phyloP scores from a whole-genome alignment of 1,140 invertebrate genomes.

The Drosophila nikananu region DNA sequence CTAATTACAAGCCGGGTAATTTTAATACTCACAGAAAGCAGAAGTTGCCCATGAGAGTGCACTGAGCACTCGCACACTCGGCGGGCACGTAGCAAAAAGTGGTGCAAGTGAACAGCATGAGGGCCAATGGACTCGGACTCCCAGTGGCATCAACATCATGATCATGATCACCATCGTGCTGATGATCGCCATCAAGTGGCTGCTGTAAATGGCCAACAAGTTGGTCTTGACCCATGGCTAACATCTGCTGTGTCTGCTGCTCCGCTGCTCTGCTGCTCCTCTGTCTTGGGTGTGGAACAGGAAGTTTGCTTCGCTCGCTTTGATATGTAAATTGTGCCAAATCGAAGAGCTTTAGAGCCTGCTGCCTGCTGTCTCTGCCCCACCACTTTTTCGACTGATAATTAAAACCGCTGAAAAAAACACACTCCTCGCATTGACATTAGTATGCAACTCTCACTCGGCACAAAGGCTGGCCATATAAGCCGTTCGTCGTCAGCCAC shows the following conservation, averaged over 20 bases:
- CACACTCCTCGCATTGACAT: conserved; percentile 40
- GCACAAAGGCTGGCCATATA: conserved; percentile 52
- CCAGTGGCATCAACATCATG: conserved; percentile 39
- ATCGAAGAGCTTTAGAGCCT: conserved; percentile 58
- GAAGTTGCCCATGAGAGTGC: conserved; percentile 45
- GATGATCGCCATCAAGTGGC: conserved; percentile 28
- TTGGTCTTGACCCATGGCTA: conserved; percentile 66
- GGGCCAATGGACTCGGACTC: conserved; percentile 78
- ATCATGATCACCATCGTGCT: conserved; percentile 19
- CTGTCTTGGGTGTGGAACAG: conserved; percentile 46
- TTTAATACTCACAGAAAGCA: conserved; percentile 71
- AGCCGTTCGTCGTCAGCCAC: conserved; percentile 28
- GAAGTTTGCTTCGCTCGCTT: conserved; percentile 60
- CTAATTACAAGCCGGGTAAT: conserved; percentile 82
- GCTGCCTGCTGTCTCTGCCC: background rate
- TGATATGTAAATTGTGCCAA: conserved; percentile 80
- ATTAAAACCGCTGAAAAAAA: conserved; percentile 62
- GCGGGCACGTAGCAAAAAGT: conserved; percentile 69
- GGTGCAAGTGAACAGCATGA: conserved; percentile 74
- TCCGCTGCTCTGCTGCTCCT: background rate
- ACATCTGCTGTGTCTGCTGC: conserved; percentile 57
- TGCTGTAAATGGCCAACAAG: conserved; percentile 65
- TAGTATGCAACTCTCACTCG: conserved; percentile 84
- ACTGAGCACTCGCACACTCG: conserved; percentile 60
- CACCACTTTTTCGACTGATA: conserved; percentile 39